Evolutionary conservation across 2,797 vertebrate genomes (phyloP), one percentile per base, ranked within the genome.

Genomic region (Megalops cyprinoides): DNA sequence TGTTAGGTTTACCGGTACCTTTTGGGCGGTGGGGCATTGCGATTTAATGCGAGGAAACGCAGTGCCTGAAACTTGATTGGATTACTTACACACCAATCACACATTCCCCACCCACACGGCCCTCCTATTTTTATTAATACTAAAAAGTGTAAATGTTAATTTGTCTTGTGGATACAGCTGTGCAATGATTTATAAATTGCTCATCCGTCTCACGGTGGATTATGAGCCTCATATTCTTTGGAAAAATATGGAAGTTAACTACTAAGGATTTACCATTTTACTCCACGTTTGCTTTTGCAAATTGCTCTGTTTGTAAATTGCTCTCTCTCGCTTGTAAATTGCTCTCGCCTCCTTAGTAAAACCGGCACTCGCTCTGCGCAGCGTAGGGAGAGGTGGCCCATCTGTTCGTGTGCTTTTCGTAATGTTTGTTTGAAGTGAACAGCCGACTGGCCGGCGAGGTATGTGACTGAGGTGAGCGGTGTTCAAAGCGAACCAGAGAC

Each of bases 31-130:
- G 84, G 77, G 55, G 84, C 86, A 87, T 87, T 84, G 84, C 86
- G 85, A 88, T 85, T 86, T 82, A 85, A 87, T 85, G 87, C 84
- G 83, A 89, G 86, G 87, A 88, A 89, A 87, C 84, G 82, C 86
- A 39, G 74, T 77, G 79, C 73, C 79, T 71, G 44, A 39, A 78
- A 79, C 23, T 31, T 62, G 78, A 89, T 90, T 88, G 89, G 89
- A 73, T 74, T n/a, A 34, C 23, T 67, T 77, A 44, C 28, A 79
- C 74, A 87, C 83, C 86, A 79, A 84, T 89, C 83, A 88, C 58
- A 79, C 79, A 76, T 37, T 87, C 76, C 88, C 85, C 87, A 82
- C 87, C 86, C 84, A 51, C 67, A 62, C 74, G 60, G 81, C n/a
- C 85, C 83, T 84, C 86, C 80, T 81, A 87, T 85, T 85, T 86